These are phyloP conservation scores for Baryphthengus martii DNA, from an alignment of 2,113 vertebrate genomes.

Conservation along the genomic window DNA sequence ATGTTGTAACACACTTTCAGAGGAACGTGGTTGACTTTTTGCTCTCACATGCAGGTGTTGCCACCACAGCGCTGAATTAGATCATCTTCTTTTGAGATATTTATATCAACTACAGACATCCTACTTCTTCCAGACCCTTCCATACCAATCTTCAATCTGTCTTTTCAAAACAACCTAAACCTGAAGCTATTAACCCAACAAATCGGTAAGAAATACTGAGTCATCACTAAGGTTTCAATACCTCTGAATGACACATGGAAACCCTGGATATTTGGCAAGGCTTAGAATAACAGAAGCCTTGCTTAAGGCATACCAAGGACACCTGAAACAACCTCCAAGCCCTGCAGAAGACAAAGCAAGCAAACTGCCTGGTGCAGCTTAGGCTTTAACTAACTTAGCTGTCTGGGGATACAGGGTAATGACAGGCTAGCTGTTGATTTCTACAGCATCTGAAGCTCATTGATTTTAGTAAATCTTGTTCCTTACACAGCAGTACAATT, in stretches of 20 bases:
- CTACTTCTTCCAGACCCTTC: neutral
- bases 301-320: neutral
- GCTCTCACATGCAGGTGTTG: neutral
- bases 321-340: neutral
- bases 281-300: neutral
- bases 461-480: neutral
- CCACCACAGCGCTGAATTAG: neutral
- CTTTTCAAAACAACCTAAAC: neutral
- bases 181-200: neutral
- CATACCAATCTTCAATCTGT: neutral
- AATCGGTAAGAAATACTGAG: neutral
- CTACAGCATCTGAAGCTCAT: neutral
- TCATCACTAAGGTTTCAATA: neutral
- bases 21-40: neutral
- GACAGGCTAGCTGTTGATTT: neutral
- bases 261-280: neutral
- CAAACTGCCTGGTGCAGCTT: neutral
- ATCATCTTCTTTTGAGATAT: neutral
- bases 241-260: neutral
- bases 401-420: neutral
- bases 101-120: neutral
- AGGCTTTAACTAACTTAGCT: neutral
- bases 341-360: neutral
- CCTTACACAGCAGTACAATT: neutral
- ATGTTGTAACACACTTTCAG: neutral